Base-by-base conservation (phyloP, 2,888 invertebrate genomes). In the Agrotis exclamationis region DNA sequence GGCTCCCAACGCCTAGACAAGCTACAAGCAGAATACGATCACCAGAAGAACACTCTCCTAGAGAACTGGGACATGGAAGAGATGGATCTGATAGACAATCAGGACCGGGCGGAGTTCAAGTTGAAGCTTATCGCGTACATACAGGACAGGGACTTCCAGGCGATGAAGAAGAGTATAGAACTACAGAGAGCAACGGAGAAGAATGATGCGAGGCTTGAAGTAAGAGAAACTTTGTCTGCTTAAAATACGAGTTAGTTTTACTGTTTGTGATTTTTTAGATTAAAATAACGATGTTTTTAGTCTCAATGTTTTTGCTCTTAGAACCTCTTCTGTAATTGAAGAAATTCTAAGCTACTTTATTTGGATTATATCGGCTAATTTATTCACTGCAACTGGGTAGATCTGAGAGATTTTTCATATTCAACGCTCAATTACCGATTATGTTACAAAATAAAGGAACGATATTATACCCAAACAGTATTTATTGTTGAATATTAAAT, bases 51-150 rank as follows among this genome's bases (percentile, higher is more conserved):
- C 66, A 93, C 91, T 58, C 96, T 97, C 48, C 90, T 96, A 50
- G 96, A 96, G 73, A 96, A 89, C 67, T 96, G 94, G 95, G 96
- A 97, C 33, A 94, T 94, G 76, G 96, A 97, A 74, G 97, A 97
- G 58, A 88, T 94, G 11, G 93, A 95, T 0, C 93, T 97, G 24
- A 93, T 96, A 22, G 92, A 96, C 14, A 90, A 93, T 58, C 96
- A 97, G 68, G 95, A 96, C 3, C 92, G 93, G 54, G 96, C 96
- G 0, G 97, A 97, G 81, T 95, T 96, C 65, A 95, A 97, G 65
- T 87, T 97, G 69, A 97, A 96, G 75, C 94, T 96, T 39, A 96
- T 97, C 48, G 96, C 96, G n/a, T 97, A 95, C 84, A 97, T 97
- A 53, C 94, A 97, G 84, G 93, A 96, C n/a, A 91, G 95, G 33